Base-by-base conservation (phyloP, 2,797 vertebrate genomes). In the Strix occidentalis region DNA sequence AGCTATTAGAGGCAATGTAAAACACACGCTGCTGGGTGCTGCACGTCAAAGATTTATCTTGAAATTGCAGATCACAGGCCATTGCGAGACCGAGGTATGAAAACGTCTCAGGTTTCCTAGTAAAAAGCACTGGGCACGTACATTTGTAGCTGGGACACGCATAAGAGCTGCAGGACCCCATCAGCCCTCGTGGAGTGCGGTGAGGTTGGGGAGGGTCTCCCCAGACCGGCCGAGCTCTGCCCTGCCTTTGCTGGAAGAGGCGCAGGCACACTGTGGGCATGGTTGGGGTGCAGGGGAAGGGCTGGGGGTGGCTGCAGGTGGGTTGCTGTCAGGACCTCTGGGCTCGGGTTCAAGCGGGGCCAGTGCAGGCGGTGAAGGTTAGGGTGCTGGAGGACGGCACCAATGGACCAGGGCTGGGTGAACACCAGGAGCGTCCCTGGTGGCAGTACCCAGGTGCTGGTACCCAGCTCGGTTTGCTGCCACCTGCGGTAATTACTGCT, bases 181-280 rank as follows among this genome's bases (percentile, higher is more conserved):
- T 26, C 14, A 3, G 11, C 11, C 35, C 8, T 0, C 0, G 14
- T 3, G 41, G 23, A 35, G 33, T 5, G 23, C 54, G 53, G 46
- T 0, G 5, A 53, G 57, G 66, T 11, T 1, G 0, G 25, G 72
- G 17, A 54, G 45, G 16, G 14, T 50, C 33, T 57, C 51, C 37
- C 46, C 6, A 0, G 13, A 29, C 21, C 0, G 3, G 28, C 26
- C 0, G 4, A 46, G 39, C 18, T 3, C 29, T 57, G 70, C 65
- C 75, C 35, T 41, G 84, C 26, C 63, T 29, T 33, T 46, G 5
- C 24, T 56, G 48, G 46, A 18, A 28, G 35, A 5, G 57, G 33
- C n/a, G 48, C 0, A 1, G 35, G 25, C 21, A 14, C 5, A 0
- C 2, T 5, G 26, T 11, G 48, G 79, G 53, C 63, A 76, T n/a